Base-by-base conservation (phyloP, 2,797 vertebrate species). In the Rhinichthys osculus region DNA sequence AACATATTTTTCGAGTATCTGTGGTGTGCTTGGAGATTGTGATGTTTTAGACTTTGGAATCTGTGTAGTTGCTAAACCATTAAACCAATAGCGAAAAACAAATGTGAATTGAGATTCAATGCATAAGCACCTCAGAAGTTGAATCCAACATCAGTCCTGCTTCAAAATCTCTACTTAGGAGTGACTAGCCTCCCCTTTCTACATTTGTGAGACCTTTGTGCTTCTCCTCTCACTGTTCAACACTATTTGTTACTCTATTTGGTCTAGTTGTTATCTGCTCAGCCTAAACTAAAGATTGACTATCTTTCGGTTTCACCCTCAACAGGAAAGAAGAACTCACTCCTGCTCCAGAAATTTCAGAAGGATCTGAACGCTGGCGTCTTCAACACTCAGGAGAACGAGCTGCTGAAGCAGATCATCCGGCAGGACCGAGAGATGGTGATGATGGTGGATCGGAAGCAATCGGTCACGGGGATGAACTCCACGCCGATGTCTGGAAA, bases 301-400 rank as follows among this genome's bases (percentile, higher is more conserved):
- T 94, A 87, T 93, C 69, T 90, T 89, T 89, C 6, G 84, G 59
- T 85, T 77, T 93, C 93, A 13, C 90, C 54, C 90, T 86, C 91
- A 91, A 92, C 94, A 99, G 98, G 98, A 93, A 99, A 99, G 97
- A 99, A 99, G 95, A 99, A 99, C 92, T 99, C 97, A 0, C 96
- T 99, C 92, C 96, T 99, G 88, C 96, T 99, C 90, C 98, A 99
- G 93, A 99, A 99, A 93, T 99, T 99, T 92, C 98, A 99, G 96
- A 98, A 99, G 95, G 98, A 99, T 87, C 96, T 99, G 94, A 99
- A 99, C 92, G 98, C 98, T 1, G 98, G 98, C 77, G 97, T 99
- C 85, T 99, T 99, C 97, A 99, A 99, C 95, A 98, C 98, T 10
- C 98, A 99, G 94, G 98, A 99, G 95, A 99, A 98, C 50, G 98